Base-by-base conservation (phyloP, 2,888 invertebrate species). In the Trissonchulus sp. region DNA sequence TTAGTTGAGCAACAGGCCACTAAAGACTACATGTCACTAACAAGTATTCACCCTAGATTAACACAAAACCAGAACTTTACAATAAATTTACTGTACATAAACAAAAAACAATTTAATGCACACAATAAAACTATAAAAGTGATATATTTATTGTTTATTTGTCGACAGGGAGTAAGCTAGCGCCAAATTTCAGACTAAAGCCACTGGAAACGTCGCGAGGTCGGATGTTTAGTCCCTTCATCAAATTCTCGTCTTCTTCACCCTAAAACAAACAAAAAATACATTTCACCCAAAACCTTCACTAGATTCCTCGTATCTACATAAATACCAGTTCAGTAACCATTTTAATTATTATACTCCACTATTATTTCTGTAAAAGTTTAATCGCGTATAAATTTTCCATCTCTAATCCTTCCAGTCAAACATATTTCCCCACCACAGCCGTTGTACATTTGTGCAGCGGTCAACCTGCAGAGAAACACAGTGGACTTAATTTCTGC, bases 151-250 rank as follows among this genome's bases (percentile, higher is more conserved):
- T 48, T 48, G 8, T 48, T 48, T 23, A 48, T 15, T 48, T 48
- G 8, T 48, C 48, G 8, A 48, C 8, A 48, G 48, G 48, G 8
- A 48, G 8, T 23, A 69, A 15, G n/a, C 15, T 34, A 8, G 72
- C 35, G 38, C 75, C 77, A 36, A 77, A 77, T 18, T 71, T 48
- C 30, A 77, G 69, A 38, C 63, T 62, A 69, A 77, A 77, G 33
- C 77, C 77, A 34, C 8, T 31, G 2, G 77, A 76, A 3, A 77
- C 75, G 30, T 79, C 78, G 28, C 78, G 78, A 2, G 78, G 77
- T 28, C 75, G 68, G 8, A 80, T 78, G 15, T 79, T 78, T 28
- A 80, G 74, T 35, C 78, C 78, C n/a, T 75, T 77, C 48, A 79
- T 62, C 0, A 81, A 71, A 34, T 78, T 76, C 8, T 79, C 79